Base-by-base conservation (phyloP, 1,140 invertebrate species). In the Magallana ariakensis region DNA sequence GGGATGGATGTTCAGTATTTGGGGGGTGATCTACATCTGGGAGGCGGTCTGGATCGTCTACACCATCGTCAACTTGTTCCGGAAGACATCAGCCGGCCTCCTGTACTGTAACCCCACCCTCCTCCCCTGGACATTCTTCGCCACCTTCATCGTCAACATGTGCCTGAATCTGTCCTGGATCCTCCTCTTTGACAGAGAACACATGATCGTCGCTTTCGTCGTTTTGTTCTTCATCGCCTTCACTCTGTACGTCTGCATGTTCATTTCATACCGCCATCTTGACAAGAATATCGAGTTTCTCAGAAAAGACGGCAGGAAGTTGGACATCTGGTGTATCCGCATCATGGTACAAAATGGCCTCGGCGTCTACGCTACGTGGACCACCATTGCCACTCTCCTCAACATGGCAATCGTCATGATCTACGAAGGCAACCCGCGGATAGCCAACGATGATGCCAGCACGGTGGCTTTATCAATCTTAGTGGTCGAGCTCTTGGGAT, bases 301-400 rank as follows among this genome's bases (percentile, higher is more conserved):
- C 10, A 82, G 84, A 11, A 87, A 89, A 46, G 85, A 90, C 13
- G 83, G 85, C 3, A 85, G 90, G 0, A 87, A 80, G 7, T 26
- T 56, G 0, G 92, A 93, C 26, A 90, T 92, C 55, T 94, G 94
- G 94, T 70, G 94, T 15, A 91, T 91, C 13, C 85, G 94, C 46
- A 86, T 92, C n/a, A 81, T 94, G 16, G 91, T 94, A 2, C 93
- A 94, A 16, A 94, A 94, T 84, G 94, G 93, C 16, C 85, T 94
- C 0, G 91, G 90, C 13, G 91, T 94, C 16, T 94, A 94, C 80
- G 92, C 92, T 7, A 91, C 92, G 0, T 94, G 94, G 94, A 89
- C 89, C 15, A 92, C 91, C 19, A 90, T 94, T 11, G 94, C 94
- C 7, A 90, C 94, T 8, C 87, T 93, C 10, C 89, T 94, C 22